A percentile compares a stretch with the other conserved stretches of the same genome.
Evolutionary conservation across 2,797 vertebrate genomes (phyloP).

Genomic region (Gallinago nigripennis): DNA sequence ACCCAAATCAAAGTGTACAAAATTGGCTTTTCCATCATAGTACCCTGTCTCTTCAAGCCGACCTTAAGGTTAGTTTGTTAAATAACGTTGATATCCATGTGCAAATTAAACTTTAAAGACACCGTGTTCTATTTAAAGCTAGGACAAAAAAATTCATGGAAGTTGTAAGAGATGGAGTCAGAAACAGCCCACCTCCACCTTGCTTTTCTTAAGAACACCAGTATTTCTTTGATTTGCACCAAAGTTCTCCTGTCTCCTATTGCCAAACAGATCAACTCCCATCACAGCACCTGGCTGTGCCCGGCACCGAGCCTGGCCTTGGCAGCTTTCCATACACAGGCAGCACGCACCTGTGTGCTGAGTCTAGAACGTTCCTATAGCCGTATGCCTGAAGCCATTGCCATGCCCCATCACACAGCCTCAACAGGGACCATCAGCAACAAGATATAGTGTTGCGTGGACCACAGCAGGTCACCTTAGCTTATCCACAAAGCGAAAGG

Average conservation of each 20-base stretch:
- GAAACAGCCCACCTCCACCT: slow-evolving; percentile 49
- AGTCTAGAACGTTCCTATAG: neutral
- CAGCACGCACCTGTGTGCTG: neutral
- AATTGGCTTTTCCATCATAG: neutral
- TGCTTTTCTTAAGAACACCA: slow-evolving; percentile 52
- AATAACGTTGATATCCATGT: neutral
- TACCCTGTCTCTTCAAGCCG: neutral
- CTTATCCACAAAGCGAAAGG: neutral
- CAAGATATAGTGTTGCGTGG: no score
- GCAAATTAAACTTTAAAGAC: neutral
- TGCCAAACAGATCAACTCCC: slow-evolving; percentile 66
- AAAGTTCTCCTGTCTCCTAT: slow-evolving; percentile 45
- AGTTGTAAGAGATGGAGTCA: neutral
- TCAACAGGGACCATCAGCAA: neutral
- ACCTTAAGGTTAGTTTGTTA: neutral
- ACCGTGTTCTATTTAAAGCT: neutral
- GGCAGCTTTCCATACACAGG: neutral
- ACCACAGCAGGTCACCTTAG: neutral
- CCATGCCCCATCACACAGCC: neutral
- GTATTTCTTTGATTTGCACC: slow-evolving; percentile 31
- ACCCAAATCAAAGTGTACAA: neutral
- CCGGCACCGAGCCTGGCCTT: no score
- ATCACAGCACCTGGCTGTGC: slow-evolving; percentile 53
- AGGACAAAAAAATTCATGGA: neutral
- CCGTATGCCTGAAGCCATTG: neutral